Evolutionary conservation across 1,140 invertebrate genomes (phyloP).

Genomic region (Drosophila leontia): DNA sequence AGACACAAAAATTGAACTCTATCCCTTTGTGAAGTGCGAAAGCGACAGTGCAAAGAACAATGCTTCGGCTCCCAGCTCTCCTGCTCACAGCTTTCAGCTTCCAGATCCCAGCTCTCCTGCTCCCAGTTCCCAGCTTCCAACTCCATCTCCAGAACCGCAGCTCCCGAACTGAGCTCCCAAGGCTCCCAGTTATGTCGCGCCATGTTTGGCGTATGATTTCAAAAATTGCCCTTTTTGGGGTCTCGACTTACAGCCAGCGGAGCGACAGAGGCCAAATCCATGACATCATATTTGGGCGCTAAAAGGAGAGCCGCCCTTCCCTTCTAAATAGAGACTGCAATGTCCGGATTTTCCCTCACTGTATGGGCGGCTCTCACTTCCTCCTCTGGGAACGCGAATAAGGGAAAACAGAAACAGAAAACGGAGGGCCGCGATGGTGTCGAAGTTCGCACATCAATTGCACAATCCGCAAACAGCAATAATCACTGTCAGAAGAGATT

Average conservation of each 20-base stretch:
- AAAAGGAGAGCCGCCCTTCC: conserved; percentile 78
- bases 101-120: conserved; percentile 14
- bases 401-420: conserved; percentile 13
- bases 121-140: conserved; percentile 2
- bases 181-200: conserved; percentile 77
- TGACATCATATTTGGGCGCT: conserved; percentile 84
- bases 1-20: conserved; percentile 79
- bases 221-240: conserved; percentile 84
- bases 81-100: conserved; percentile 15
- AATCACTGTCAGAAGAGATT: conserved; percentile 83
- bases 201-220: conserved; percentile 83
- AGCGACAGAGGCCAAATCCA: conserved; percentile 48
- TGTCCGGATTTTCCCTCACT: conserved; percentile 44
- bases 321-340: conserved; percentile 77
- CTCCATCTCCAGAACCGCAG: conserved; percentile 18
- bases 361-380: conserved; percentile 1
- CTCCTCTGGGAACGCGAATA: conserved; percentile 3
- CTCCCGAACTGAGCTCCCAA: conserved; percentile 34
- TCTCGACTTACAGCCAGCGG: conserved; percentile 72
- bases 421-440: conserved; percentile 50
- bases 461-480: conserved; percentile 83
- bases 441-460: conserved; percentile 83
- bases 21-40: conserved; percentile 83
- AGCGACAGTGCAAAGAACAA: conserved; percentile 83
- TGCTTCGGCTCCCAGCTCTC: conserved; percentile 51